phyloP scores from a whole-genome alignment of 2,888 invertebrate species.

The Drosophila emarginata region DNA sequence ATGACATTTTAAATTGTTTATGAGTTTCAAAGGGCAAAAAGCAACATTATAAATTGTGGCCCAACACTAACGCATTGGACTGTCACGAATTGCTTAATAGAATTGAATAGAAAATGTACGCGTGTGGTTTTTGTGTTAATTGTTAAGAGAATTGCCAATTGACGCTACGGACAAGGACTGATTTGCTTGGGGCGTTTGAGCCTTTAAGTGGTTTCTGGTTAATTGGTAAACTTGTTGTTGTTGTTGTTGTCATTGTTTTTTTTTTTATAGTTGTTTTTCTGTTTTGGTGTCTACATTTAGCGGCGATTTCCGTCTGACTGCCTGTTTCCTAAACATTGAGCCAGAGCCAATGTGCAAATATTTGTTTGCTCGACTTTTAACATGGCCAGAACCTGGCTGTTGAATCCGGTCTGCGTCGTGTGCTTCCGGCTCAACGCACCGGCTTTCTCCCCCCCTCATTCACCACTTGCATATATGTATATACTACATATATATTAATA shows the following conservation, averaged over 20 bases:
- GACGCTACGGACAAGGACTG: slow-evolving; percentile 50
- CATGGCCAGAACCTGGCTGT: slow-evolving; percentile 22
- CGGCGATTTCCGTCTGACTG: slow-evolving; percentile 40
- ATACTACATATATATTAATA: background rate
- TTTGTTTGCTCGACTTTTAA: slow-evolving; percentile 47
- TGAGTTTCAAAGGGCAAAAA: slow-evolving; percentile 54
- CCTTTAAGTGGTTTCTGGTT: slow-evolving; percentile 54
- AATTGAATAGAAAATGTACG: slow-evolving; percentile 44
- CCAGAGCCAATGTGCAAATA: slow-evolving; percentile 53
- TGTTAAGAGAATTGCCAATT: slow-evolving; percentile 66
- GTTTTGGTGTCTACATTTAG: slow-evolving; percentile 36
- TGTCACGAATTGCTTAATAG: slow-evolving; percentile 55
- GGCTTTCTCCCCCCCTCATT: background rate
- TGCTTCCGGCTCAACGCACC: slow-evolving; percentile 40
- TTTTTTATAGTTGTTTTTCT: background rate
- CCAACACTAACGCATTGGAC: slow-evolving; percentile 19
- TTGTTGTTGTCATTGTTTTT: slow-evolving; percentile 2
- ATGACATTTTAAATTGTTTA: slow-evolving; percentile 77
- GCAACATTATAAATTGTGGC: slow-evolving; percentile 25
- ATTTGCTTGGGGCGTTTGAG: slow-evolving; percentile 64
- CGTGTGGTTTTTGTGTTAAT: slow-evolving; percentile 57
- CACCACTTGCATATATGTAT: background rate
- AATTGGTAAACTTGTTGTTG: slow-evolving; percentile 46
- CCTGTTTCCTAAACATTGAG: background rate
- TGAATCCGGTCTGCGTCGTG: slow-evolving; percentile 19